These are phyloP conservation scores for Montipora foliosa DNA, from an alignment of 64 coral and sea anemone genomes.

Conservation along the genomic window DNA sequence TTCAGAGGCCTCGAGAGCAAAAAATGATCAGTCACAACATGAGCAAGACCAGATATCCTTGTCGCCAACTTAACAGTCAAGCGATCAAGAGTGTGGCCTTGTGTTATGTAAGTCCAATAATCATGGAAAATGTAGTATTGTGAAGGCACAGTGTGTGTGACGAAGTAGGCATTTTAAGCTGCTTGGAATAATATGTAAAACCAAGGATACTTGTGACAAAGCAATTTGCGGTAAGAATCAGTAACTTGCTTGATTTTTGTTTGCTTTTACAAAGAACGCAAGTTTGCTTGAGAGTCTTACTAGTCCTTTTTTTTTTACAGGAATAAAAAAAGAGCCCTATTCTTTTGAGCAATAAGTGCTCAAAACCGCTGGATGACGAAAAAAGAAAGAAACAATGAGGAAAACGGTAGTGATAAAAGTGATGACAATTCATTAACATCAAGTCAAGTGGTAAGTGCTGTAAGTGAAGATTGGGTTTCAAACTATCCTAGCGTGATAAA, in stretches of 20 bases:
- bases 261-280: too few relatives aligned
- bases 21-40: background rate
- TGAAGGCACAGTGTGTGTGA: too few relatives aligned
- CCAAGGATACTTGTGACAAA: too few relatives aligned
- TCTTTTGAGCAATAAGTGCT: too few relatives aligned
- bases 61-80: slow-evolving; percentile 36
- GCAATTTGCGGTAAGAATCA: too few relatives aligned
- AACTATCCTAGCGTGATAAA: background rate
- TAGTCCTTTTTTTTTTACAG: too few relatives aligned
- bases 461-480: background rate
- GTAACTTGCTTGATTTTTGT: too few relatives aligned
- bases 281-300: too few relatives aligned
- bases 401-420: background rate
- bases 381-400: background rate
- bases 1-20: too few relatives aligned
- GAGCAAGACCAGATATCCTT: background rate
- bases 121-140: background rate
- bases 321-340: too few relatives aligned
- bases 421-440: background rate
- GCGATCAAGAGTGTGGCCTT: slow-evolving; percentile 17
- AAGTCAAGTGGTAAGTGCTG: background rate
- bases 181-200: too few relatives aligned
- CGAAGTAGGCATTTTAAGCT: too few relatives aligned
- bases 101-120: slow-evolving; percentile 25
- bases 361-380: background rate